Conservation (phyloP, 1,140 invertebrate genomes). For the Charaxes varanes region DNA sequence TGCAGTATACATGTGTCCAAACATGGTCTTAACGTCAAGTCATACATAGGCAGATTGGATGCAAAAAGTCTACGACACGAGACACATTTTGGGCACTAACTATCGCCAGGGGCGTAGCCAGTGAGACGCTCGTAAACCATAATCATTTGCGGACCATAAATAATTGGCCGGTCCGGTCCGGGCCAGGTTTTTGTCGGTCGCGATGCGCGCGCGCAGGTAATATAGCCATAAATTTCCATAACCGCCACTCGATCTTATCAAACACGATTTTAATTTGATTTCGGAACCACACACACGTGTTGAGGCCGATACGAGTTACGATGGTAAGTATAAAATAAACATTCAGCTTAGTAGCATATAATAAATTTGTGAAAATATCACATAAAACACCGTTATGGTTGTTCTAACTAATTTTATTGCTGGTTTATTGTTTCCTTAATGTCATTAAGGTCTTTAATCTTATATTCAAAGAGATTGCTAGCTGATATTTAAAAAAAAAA, state of each 20-base stretch:
- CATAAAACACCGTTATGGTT: slow-evolving; percentile 29
- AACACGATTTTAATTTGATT: slow-evolving; percentile 74
- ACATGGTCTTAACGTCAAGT: no score
- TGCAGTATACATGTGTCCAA: no score
- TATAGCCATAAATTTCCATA: slow-evolving; percentile 74
- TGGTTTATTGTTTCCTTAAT: slow-evolving; percentile 23
- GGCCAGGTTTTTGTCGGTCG: slow-evolving; percentile 56
- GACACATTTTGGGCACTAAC: slow-evolving; percentile 16
- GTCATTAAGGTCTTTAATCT: slow-evolving; percentile 12
- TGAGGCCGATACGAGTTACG: slow-evolving; percentile 59
- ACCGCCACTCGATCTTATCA: slow-evolving; percentile 72
- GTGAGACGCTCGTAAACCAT: slow-evolving; percentile 62
- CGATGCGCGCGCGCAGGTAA: slow-evolving; percentile 67
- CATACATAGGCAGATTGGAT: no score
- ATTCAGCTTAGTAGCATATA: slow-evolving; percentile 39
- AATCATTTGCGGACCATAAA: slow-evolving; percentile 69
- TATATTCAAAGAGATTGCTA: slow-evolving; percentile 1
- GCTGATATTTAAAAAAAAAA: background rate
- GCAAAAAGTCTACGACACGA: background rate
- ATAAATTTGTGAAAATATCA: slow-evolving; percentile 33
- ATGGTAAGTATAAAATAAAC: slow-evolving; percentile 54
- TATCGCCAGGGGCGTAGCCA: slow-evolving; percentile 48
- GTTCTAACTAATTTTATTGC: slow-evolving; percentile 29
- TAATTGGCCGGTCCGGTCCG: slow-evolving; percentile 62
- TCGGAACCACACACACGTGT: slow-evolving; percentile 69